Percentiles rank a stretch among this genome's conserved stretches.
Conservation (phyloP, 2,113 vertebrate genomes). For the Etheostoma cragini region DNA sequence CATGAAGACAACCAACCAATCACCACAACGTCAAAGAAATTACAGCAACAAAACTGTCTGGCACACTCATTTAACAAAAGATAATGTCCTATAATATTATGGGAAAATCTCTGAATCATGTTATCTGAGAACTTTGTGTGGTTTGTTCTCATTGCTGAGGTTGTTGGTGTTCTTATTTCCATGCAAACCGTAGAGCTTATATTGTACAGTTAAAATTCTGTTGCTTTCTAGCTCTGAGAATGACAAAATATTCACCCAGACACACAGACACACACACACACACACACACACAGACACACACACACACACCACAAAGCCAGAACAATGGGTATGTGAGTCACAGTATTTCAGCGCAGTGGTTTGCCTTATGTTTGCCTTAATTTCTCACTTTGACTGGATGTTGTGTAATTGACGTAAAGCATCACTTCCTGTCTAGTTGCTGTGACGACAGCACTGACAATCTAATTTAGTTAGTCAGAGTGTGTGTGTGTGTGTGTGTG, state of each 20-base stretch:
- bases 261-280: neutral
- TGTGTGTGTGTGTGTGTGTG: neutral
- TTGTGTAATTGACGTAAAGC: conserved; percentile 7
- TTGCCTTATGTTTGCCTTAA: conserved; percentile 28
- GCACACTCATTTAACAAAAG: neutral
- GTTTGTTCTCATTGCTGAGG: neutral
- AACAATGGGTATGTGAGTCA: conserved; percentile 19
- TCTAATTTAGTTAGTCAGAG: neutral
- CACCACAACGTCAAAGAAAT: conserved; percentile 1
- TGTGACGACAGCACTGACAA: conserved; percentile 31
- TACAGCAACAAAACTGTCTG: neutral
- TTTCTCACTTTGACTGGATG: conserved; percentile 22
- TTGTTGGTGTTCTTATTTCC: neutral
- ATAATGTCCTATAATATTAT: neutral
- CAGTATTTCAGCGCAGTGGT: conserved; percentile 6
- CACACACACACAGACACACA: neutral
- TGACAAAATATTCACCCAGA: neutral
- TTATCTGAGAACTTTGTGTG: neutral
- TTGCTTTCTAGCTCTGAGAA: neutral
- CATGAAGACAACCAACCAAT: neutral
- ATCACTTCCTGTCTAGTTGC: conserved; percentile 58
- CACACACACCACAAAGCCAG: neutral
- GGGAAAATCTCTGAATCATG: neutral
- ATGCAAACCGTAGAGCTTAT: neutral
- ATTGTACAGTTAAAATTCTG: neutral